Evolutionary conservation across 2,113 vertebrate species (phyloP), one percentile per base, ranked within the genome.

Genomic region (Grantiella picta): DNA sequence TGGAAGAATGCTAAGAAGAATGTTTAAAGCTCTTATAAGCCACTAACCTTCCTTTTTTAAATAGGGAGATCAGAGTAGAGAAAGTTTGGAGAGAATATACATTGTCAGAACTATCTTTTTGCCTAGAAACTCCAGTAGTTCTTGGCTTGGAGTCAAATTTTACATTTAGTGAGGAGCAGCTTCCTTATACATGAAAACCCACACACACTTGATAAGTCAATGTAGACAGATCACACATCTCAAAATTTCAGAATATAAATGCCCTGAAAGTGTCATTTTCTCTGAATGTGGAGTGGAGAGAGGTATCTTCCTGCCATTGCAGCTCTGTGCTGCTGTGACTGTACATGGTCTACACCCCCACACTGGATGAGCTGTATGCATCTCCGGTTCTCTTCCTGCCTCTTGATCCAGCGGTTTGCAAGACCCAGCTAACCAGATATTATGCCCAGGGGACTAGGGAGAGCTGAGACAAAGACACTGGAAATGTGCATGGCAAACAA

Each of bases 171-270:
- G 33, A 83, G 61, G 38, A 87, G 63, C 38, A 87, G 82, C 29
- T 92, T 82, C 90, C 89, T 89, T 96, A 65, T 78, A 52, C n/a
- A 66, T 77, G 64, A 96, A 96, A 90, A 88, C 79, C 64, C 82
- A 1, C 72, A 66, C 78, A 90, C 22, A n/a, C 35, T 92, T 90
- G 75, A 72, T 85, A 95, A 95, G 81, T 94, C 90, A 79, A 75
- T 95, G 70, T 38, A 94, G 90, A 50, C 60, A 82, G 71, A 49
- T 91, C 93, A 90, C 70, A 89, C 19, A 2, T 82, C 61, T 91
- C 80, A 38, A 95, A 95, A 88, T 92, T 95, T 71, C 71, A 85
- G 82, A 70, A 73, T 91, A 82, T 70, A 94, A 82, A 88, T 93
- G 90, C 56, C 72, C 90, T 66, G 33, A 87, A 95, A 89, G 65